phyloP scores from a whole-genome alignment of 2,888 invertebrate species.

The Amphipoea oculea region DNA sequence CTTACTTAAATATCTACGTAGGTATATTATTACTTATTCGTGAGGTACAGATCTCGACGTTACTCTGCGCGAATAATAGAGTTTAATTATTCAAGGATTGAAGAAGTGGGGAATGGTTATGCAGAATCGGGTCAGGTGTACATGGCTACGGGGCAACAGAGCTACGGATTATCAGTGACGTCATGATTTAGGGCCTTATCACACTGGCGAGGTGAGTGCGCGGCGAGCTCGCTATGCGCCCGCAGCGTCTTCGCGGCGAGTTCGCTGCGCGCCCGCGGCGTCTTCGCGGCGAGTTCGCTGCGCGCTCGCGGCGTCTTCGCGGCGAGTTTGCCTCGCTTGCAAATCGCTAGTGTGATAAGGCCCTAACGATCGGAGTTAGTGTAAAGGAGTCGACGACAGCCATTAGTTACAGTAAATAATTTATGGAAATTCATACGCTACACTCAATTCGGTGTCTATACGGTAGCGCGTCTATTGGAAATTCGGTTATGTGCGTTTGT shows the following conservation, averaged over 20 bases:
- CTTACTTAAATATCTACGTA: slow-evolving; percentile 55
- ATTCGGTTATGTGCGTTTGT: slow-evolving; percentile 27
- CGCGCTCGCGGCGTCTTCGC: no score
- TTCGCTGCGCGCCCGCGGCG: no score
- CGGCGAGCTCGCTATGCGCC: no score
- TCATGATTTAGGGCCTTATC: slow-evolving; percentile 33
- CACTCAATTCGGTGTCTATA: slow-evolving; percentile 20
- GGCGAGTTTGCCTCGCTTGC: no score
- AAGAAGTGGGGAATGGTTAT: slow-evolving; percentile 61
- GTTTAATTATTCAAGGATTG: slow-evolving; percentile 67
- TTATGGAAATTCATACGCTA: slow-evolving; percentile 44
- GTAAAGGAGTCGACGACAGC: slow-evolving; percentile 20
- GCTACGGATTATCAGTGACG: slow-evolving; percentile 52
- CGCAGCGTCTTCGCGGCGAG: no score
- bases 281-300: no score
- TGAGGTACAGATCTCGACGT: slow-evolving; percentile 57
- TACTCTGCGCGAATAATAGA: slow-evolving; percentile 64
- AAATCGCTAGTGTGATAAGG: no score
- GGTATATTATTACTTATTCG: slow-evolving; percentile 59
- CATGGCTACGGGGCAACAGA: slow-evolving; percentile 14
- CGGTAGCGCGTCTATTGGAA: slow-evolving; percentile 4
- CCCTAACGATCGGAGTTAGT: slow-evolving; percentile 22
- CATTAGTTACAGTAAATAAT: slow-evolving; percentile 39
- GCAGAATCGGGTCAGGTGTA: slow-evolving; percentile 63
- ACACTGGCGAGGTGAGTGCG: no score